phyloP scores from a whole-genome alignment of 2,113 vertebrate species.

The Indicator indicator region DNA sequence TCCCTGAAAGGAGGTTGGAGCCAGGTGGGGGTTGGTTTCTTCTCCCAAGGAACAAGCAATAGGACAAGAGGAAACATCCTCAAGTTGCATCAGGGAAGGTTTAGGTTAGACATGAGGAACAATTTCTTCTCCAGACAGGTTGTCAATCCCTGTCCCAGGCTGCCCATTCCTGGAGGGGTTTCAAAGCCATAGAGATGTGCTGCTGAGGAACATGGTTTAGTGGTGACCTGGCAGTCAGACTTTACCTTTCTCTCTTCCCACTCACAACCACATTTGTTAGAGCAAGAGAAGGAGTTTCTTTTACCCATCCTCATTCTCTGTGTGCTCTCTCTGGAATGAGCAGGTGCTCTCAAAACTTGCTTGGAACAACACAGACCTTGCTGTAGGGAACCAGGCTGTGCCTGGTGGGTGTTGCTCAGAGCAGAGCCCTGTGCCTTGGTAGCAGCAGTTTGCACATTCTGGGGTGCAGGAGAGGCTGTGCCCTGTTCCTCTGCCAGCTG shows the following conservation, averaged over 20 bases:
- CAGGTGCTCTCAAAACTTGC: background rate
- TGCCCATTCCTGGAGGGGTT: too few species aligned
- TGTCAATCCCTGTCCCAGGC: too few species aligned
- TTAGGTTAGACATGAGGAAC: too few species aligned
- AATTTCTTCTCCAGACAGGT: too few species aligned
- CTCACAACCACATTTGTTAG: rapidly evolving
- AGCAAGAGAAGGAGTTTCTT: background rate
- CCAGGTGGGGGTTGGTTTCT: too few species aligned
- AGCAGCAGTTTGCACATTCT: rapidly evolving
- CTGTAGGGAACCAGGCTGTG: background rate
- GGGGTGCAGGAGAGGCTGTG: background rate
- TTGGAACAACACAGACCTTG: background rate
- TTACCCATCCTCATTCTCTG: background rate
- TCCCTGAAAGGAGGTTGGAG: too few species aligned
- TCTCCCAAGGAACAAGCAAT: too few species aligned
- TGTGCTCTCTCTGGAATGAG: background rate
- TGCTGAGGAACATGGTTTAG: too few species aligned
- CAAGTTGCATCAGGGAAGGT: too few species aligned
- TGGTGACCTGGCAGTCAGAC: too few species aligned
- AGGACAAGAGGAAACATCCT: too few species aligned
- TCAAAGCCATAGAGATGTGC: too few species aligned
- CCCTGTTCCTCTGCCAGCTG: background rate
- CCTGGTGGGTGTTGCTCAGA: background rate
- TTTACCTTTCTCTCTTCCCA: background rate
- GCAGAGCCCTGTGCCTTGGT: background rate